Percentiles rank a stretch among this genome's conserved stretches.
These are phyloP conservation scores for Galagoides demidoff DNA, from an alignment of 2,797 vertebrate species.

Conservation along the genomic window DNA sequence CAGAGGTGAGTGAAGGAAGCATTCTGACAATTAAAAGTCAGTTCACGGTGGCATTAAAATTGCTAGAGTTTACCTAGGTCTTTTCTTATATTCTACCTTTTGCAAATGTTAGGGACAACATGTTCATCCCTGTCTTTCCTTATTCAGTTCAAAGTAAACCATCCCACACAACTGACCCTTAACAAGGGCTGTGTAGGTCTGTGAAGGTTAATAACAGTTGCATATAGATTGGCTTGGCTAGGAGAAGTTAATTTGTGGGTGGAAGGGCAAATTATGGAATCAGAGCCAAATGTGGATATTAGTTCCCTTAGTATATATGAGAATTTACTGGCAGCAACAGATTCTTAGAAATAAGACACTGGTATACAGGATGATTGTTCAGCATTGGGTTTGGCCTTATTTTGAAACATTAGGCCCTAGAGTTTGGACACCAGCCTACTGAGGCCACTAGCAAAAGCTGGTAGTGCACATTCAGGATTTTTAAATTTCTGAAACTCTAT, in stretches of 20 bases:
- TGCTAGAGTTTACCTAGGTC: neutral
- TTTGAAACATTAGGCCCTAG: constrained; percentile 67
- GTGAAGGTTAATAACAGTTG: constrained; percentile 29
- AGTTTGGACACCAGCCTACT: constrained; percentile 55
- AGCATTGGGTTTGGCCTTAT: constrained; percentile 64
- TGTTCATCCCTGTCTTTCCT: neutral
- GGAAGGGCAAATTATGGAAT: neutral
- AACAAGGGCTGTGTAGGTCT: neutral
- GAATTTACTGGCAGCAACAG: constrained; percentile 53
- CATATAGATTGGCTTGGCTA: constrained; percentile 17
- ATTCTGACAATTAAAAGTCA: constrained; percentile 38
- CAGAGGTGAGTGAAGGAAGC: neutral
- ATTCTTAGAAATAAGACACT: constrained; percentile 68
- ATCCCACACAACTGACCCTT: neutral
- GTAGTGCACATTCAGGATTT: constrained; percentile 64
- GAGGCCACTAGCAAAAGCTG: constrained; percentile 38
- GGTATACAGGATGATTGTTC: constrained; percentile 48
- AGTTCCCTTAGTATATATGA: neutral
- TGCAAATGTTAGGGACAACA: neutral
- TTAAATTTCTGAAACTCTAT: constrained; percentile 59
- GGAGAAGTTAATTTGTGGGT: constrained; percentile 9
- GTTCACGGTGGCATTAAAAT: constrained; percentile 13
- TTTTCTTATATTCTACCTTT: neutral
- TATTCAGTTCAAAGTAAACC: constrained; percentile 45
- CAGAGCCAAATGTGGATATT: constrained; percentile 23